A percentile compares a stretch with the other conserved stretches of the same genome.
Evolutionary conservation across 2,888 invertebrate genomes (phyloP).

Genomic region (Steinernema scapterisci): DNA sequence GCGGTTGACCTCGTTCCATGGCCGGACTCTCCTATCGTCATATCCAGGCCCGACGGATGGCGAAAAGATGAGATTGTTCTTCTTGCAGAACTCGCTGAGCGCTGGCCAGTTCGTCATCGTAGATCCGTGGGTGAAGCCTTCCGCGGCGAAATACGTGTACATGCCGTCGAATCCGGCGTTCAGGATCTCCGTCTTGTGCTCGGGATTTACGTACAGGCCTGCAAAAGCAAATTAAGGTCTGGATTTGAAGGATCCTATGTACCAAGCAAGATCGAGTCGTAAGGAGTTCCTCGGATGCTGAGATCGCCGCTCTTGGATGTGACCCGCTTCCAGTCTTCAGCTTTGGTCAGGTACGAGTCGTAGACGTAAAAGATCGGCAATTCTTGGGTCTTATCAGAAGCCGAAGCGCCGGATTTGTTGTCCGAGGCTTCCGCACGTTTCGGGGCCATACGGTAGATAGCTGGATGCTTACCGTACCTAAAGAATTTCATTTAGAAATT

Average conservation of each 20-base stretch:
- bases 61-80: constrained; percentile 74
- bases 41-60: constrained; percentile 78
- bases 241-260: background rate
- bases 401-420: background rate
- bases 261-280: constrained; percentile 75
- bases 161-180: constrained; percentile 72
- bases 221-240: constrained; percentile 71
- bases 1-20: constrained; percentile 73
- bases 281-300: constrained; percentile 72
- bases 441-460: constrained; percentile 70
- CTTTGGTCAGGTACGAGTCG: constrained; percentile 74
- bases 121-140: constrained; percentile 75
- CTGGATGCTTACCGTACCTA: constrained; percentile 70
- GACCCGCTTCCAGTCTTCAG: constrained; percentile 71
- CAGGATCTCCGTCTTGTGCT: constrained; percentile 70
- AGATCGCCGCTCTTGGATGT: constrained; percentile 68
- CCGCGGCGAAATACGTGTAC: constrained; percentile 76
- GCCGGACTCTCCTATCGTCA: constrained; percentile 74
- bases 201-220: constrained; percentile 73
- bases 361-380: constrained; percentile 75
- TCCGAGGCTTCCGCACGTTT: constrained; percentile 39
- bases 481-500: background rate
- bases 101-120: constrained; percentile 68
- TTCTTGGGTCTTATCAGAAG: constrained; percentile 21
- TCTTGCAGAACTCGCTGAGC: constrained; percentile 54